These are phyloP conservation scores for Nemapogon koenigi DNA, from an alignment of 2,888 invertebrate species.

Conservation along the genomic window DNA sequence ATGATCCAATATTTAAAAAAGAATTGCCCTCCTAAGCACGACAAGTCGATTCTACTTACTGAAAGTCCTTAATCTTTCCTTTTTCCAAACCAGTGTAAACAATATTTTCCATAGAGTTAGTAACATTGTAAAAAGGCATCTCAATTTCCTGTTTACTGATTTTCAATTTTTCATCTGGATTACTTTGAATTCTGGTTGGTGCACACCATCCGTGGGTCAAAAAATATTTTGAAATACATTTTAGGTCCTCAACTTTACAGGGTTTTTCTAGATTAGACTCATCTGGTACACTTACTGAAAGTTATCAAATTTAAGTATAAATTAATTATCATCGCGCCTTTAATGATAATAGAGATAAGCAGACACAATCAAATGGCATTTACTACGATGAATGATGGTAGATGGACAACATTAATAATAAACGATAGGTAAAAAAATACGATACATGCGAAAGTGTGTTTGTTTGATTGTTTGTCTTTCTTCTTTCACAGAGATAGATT, in stretches of 20 bases:
- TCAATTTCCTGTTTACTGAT: not conserved
- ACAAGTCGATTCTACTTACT: too few relatives aligned
- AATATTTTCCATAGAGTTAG: not conserved
- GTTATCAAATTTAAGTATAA: not conserved
- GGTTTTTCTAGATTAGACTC: not conserved
- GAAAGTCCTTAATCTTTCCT: not conserved
- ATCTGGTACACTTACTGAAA: constrained; percentile 1
- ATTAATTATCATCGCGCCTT: not conserved
- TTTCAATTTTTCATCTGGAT: not conserved
- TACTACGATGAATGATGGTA: not conserved
- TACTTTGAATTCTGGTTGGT: not conserved
- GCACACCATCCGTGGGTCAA: not conserved
- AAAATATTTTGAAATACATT: not conserved
- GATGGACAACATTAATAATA: not conserved
- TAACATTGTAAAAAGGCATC: not conserved
- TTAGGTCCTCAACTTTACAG: not conserved
- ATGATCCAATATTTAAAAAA: too few relatives aligned
- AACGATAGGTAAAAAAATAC: too few relatives aligned
- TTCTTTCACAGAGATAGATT: too few relatives aligned
- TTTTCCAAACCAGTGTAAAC: not conserved
- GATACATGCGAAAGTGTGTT: too few relatives aligned
- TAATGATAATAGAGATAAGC: too few relatives aligned
- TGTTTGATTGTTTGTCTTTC: too few relatives aligned
- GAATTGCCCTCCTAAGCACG: too few relatives aligned
- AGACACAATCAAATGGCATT: too few relatives aligned